Conservation (phyloP, 2,888 invertebrate species). For the Drosophila cyrtoloma region DNA sequence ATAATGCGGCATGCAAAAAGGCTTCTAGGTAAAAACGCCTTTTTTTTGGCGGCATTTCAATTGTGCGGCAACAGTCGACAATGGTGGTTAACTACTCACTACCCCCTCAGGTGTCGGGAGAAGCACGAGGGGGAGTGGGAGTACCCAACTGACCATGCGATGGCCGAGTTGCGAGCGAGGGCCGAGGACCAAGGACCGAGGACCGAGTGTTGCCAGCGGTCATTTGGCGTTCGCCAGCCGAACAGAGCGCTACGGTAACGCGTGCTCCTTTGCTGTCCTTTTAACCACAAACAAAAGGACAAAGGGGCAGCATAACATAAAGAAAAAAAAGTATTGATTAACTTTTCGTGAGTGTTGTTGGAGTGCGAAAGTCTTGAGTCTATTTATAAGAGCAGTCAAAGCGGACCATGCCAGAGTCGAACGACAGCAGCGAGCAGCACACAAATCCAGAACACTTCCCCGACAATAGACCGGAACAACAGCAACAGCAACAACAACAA, state of each 20-base stretch:
- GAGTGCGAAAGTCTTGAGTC: conserved; percentile 4
- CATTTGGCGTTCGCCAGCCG: conserved; percentile 82
- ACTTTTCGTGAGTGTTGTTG: conserved; percentile 44
- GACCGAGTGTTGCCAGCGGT: conserved; percentile 69
- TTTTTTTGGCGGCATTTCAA: conserved; percentile 56
- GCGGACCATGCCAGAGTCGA: conserved; percentile 57
- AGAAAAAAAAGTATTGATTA: conserved; percentile 71
- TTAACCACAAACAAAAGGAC: conserved; percentile 23
- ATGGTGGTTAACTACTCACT: conserved; percentile 26
- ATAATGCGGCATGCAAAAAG: conserved; percentile 58
- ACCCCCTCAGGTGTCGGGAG: conserved; percentile 26
- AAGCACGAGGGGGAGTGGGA: neutral
- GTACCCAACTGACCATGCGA: conserved; percentile 50
- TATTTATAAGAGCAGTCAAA: conserved; percentile 15
- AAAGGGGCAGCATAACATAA: conserved; percentile 40
- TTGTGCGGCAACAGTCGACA: conserved; percentile 51
- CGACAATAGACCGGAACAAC: conserved; percentile 63
- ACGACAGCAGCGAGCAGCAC: conserved; percentile 59
- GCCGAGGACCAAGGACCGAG: conserved; percentile 24
- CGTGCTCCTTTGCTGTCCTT: conserved; percentile 59
- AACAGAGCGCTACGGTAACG: conserved; percentile 67
- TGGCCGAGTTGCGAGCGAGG: conserved; percentile 54
- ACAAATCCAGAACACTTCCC: conserved; percentile 73
- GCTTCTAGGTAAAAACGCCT: conserved; percentile 31
- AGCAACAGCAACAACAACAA: conserved; percentile 36